phyloP scores from a whole-genome alignment of 1,140 invertebrate species.

The Rhizoglyphus robini region DNA sequence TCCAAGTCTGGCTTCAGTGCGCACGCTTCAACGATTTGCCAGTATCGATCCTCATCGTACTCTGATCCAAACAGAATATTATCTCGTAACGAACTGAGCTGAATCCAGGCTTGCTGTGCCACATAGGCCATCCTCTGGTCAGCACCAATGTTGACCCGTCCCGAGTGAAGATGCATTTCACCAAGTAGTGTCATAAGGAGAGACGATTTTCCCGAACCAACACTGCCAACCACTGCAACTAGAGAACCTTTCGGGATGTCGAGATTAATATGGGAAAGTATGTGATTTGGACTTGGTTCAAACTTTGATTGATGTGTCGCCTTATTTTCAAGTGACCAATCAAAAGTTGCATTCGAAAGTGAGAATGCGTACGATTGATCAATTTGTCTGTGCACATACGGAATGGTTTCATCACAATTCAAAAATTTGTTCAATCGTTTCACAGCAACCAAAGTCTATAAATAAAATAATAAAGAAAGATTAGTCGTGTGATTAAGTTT shows the following conservation, averaged over 20 bases:
- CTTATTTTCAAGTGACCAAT: no score
- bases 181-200: constrained; percentile 71
- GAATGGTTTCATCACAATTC: constrained; percentile 32
- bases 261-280: constrained; percentile 48
- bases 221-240: constrained; percentile 70
- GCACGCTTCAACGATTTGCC: constrained; percentile 32
- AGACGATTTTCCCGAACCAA: constrained; percentile 80
- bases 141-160: constrained; percentile 55
- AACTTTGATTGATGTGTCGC: no score
- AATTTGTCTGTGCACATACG: constrained; percentile 29
- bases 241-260: constrained; percentile 49
- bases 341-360: constrained; percentile 26
- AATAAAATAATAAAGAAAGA: no score
- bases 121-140: no score
- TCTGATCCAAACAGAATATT: no score
- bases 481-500: no score
- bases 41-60: constrained; percentile 31
- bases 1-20: constrained; percentile 30
- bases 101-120: no score
- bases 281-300: constrained; percentile 16
- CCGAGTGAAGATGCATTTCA: constrained; percentile 70
- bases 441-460: constrained; percentile 29
- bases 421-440: constrained; percentile 34
- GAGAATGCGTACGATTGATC: constrained; percentile 19
- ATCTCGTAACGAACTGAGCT: no score